A percentile compares a stretch with the other conserved stretches of the same genome.
Evolutionary conservation across 2,888 invertebrate species (phyloP).

Genomic region (Opisthograptis luteolata): DNA sequence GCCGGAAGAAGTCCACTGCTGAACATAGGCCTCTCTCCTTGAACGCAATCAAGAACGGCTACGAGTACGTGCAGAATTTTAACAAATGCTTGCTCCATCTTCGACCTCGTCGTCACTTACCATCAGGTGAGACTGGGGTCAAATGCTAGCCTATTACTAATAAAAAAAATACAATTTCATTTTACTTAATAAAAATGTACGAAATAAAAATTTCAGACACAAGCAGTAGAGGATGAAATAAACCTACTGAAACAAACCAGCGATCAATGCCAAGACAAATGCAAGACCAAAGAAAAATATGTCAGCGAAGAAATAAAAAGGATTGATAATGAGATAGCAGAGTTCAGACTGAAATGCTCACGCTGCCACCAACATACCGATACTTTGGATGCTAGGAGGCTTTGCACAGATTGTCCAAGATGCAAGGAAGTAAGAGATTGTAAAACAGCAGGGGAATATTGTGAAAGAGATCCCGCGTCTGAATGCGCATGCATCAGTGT

Average conservation of each 20-base stretch:
- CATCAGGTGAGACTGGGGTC: no score
- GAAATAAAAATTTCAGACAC: conserved; percentile 54
- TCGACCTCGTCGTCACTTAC: no score
- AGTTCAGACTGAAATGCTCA: conserved; percentile 51
- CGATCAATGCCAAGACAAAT: conserved; percentile 62
- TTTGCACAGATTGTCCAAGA: conserved; percentile 69
- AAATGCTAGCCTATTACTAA: no score
- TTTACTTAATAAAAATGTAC: not conserved
- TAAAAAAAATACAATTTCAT: no score
- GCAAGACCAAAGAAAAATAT: conserved; percentile 53
- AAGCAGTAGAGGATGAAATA: conserved; percentile 59
- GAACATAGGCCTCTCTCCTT: no score
- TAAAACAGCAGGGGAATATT: conserved; percentile 49
- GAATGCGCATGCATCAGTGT: conserved; percentile 68
- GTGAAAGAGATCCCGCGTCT: conserved; percentile 48
- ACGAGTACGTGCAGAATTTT: no score
- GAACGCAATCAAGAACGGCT: no score
- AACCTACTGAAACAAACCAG: conserved; percentile 53
- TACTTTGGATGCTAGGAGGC: conserved; percentile 57
- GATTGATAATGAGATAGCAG: conserved; percentile 52
- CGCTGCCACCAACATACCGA: conserved; percentile 63
- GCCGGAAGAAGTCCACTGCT: no score
- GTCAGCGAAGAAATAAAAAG: conserved; percentile 56
- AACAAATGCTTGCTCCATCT: no score
- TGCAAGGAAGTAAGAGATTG: conserved; percentile 62